Evolutionary conservation across 2,797 vertebrate genomes (phyloP).

Genomic region (Botia almorhae): DNA sequence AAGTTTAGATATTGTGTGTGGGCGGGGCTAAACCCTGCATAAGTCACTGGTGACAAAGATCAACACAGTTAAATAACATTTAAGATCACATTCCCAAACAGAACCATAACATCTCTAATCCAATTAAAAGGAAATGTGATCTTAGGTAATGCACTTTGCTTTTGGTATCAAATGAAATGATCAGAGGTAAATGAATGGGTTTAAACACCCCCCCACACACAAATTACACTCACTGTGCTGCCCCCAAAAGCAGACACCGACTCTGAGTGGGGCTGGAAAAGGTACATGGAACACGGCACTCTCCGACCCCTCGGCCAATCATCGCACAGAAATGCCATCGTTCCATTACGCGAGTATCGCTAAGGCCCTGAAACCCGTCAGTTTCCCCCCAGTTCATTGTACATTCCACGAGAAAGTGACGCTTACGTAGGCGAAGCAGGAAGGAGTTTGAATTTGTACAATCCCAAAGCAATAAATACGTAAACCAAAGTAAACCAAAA

Average conservation of each 20-base stretch:
- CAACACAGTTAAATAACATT: conserved; percentile 14
- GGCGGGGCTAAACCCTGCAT: conserved; percentile 40
- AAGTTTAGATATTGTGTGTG: conserved; percentile 31
- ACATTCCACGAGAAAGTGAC: conserved; percentile 75
- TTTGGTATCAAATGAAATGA: conserved; percentile 41
- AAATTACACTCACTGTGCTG: conserved; percentile 27
- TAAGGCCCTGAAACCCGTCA: conserved; percentile 64
- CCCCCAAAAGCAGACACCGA: conserved; percentile 36
- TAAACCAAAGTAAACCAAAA: conserved; percentile 22
- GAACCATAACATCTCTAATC: conserved; percentile 17
- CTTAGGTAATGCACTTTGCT: conserved; percentile 22
- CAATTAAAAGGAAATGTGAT: neutral
- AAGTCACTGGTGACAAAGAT: conserved; percentile 17
- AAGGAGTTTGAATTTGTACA: conserved; percentile 33
- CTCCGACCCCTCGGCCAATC: neutral
- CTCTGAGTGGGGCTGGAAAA: conserved; percentile 42
- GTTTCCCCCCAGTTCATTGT: conserved; percentile 78
- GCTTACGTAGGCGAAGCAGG: conserved; percentile 60
- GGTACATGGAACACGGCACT: conserved; percentile 25
- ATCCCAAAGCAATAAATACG: conserved; percentile 31
- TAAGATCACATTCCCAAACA: conserved; percentile 31
- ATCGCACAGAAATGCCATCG: conserved; percentile 23
- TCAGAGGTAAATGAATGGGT: conserved; percentile 40
- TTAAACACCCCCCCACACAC: conserved; percentile 11
- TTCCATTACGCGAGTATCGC: conserved; percentile 45